Evolutionary conservation across 2,797 vertebrate genomes (phyloP), one percentile per base, ranked within the genome.

Genomic region (Miichthys miiuy): DNA sequence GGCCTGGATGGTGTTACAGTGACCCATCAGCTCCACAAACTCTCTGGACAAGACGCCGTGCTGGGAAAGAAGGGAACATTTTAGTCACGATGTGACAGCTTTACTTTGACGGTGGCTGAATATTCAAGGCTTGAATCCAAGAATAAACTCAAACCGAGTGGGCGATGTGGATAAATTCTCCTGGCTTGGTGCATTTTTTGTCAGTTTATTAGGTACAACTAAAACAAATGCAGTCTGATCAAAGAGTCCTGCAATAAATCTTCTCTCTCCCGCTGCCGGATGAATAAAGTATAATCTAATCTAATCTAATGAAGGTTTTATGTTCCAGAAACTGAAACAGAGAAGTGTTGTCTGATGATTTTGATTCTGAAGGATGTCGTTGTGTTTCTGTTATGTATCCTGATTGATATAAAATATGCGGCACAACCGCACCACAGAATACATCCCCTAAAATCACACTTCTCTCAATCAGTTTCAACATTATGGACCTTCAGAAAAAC

Each of bases 11-110:
- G 91, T 92, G 89, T 97, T 96, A 71, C 96, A 98, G 81, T 94
- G 72, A 46, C 96, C 96, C 93, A 97, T 97, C 79, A 96, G 60
- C 69, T 97, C 97, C 83, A 98, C 94, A 46, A 98, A 97, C 83
- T 97, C 94, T 87, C 95, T 95, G 11, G 96, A 97, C 85, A 98
- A 88, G 79, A 97, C 87, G 1, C 94, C 95, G 1, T 98, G 97
- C 97, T 98, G 77, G 34, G 17, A 66, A 46, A 65, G 11, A 27
- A 8, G 0, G 1, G 23, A 8, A 65, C 7, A 2, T 44, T 44
- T 4, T 0, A 8, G 25, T 73, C 55, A 72, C 34, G 2, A 21
- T 9, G 5, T 5, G 1, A 47, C 13, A 3, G 3, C 68, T 64
- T 71, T 25, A 56, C 3, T 47, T 55, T 12, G 30, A 38, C 0